Conservation (phyloP, 2,888 invertebrate species). For the Lithophane semibrunnea region DNA sequence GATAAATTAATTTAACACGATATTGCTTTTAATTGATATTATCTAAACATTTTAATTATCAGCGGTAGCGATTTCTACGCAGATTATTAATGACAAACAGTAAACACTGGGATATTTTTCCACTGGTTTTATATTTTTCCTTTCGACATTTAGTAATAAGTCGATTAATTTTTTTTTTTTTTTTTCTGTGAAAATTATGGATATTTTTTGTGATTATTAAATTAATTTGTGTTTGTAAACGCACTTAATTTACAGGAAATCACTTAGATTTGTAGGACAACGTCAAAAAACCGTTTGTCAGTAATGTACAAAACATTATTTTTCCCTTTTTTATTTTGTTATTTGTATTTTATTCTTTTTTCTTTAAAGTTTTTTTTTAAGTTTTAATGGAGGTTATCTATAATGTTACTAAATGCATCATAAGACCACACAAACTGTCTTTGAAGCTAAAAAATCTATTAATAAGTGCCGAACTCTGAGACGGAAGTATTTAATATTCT, state of each 20-base stretch:
- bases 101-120: conserved; percentile 21
- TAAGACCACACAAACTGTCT: conserved; percentile 34
- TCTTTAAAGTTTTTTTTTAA: not conserved
- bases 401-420: conserved; percentile 3
- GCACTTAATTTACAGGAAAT: not conserved
- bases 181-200: no score
- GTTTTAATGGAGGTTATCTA: not conserved
- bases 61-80: conserved; percentile 45
- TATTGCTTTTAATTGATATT: conserved; percentile 59
- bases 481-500: conserved; percentile 73
- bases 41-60: conserved; percentile 41
- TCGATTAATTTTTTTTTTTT: no score
- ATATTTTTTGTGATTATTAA: not conserved
- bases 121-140: not conserved
- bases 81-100: conserved; percentile 31
- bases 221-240: not conserved
- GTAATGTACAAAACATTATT: no score
- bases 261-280: not conserved
- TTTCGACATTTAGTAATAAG: not conserved
- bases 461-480: conserved; percentile 58
- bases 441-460: conserved; percentile 33
- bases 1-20: conserved; percentile 52
- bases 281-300: not conserved
- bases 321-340: no score
- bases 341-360: no score